Conservation (phyloP, 2,113 vertebrate genomes). For the Amazona guildingii region DNA sequence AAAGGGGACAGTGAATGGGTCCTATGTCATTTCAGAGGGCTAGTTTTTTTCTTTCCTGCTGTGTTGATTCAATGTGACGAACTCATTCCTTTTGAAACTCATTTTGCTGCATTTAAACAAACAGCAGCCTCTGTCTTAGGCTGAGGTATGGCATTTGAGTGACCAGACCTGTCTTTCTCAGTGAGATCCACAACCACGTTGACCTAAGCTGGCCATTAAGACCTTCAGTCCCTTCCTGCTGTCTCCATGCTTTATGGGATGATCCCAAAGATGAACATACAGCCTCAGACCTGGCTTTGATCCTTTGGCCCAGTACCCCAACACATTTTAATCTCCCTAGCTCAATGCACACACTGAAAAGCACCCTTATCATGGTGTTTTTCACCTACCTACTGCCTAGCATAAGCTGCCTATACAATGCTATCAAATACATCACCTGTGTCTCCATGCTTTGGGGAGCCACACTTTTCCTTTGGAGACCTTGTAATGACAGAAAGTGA, state of each 20-base stretch:
- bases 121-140: neutral
- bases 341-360: neutral
- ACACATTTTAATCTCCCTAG: neutral
- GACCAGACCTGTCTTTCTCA: neutral
- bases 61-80: neutral
- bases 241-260: neutral
- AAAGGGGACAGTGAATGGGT: neutral
- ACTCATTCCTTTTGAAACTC: neutral
- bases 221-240: accelerated
- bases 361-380: neutral
- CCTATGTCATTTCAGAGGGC: neutral
- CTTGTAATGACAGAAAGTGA: neutral
- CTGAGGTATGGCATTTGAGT: neutral
- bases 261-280: neutral
- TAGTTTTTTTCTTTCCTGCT: neutral
- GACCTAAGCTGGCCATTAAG: neutral
- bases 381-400: neutral
- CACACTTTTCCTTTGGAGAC: neutral
- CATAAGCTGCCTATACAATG: neutral
- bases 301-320: neutral
- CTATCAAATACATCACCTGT: accelerated
- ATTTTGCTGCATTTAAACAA: neutral
- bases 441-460: accelerated
- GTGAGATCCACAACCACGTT: neutral
- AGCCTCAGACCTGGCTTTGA: neutral